phyloP scores from a whole-genome alignment of 2,113 vertebrate genomes.

The Canis aureus region DNA sequence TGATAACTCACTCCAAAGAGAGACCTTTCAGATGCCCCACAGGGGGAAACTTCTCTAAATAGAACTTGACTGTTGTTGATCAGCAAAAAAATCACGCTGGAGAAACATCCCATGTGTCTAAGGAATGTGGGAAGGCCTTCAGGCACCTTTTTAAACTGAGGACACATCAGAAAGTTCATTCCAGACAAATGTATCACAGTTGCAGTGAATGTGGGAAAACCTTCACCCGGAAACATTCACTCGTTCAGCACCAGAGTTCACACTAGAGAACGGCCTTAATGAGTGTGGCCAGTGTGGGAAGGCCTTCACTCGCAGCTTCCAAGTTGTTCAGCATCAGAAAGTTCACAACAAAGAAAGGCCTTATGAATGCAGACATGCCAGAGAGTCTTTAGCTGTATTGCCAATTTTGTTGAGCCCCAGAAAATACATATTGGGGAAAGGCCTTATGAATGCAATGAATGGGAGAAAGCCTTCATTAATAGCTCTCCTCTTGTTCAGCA shows the following conservation, averaged over 20 bases:
- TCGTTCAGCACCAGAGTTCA: conserved; percentile 65
- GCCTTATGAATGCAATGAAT: conserved; percentile 66
- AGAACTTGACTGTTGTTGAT: not conserved
- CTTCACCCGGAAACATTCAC: conserved; percentile 65
- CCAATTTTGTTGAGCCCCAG: conserved; percentile 47
- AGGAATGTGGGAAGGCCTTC: not conserved
- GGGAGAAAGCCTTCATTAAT: conserved; percentile 75
- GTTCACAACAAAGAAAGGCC: conserved; percentile 51
- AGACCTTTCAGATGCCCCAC: not conserved
- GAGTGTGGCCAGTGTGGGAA: conserved; percentile 57
- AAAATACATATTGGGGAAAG: conserved; percentile 69
- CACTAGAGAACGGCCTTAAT: conserved; percentile 72
- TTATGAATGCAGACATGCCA: conserved; percentile 36
- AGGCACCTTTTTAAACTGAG: not conserved
- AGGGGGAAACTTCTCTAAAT: not conserved
- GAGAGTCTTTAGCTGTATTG: conserved; percentile 50
- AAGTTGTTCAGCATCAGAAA: conserved; percentile 26
- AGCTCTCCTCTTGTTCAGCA: conserved; percentile 68
- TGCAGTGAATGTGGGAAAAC: not conserved
- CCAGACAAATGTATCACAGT: not conserved
- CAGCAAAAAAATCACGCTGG: not conserved
- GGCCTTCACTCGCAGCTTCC: conserved; percentile 38
- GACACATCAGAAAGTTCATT: not conserved
- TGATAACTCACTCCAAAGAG: not conserved
- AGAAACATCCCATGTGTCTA: not conserved